Conservation (phyloP, 2,113 vertebrate genomes). For the Pluvialis apricaria region DNA sequence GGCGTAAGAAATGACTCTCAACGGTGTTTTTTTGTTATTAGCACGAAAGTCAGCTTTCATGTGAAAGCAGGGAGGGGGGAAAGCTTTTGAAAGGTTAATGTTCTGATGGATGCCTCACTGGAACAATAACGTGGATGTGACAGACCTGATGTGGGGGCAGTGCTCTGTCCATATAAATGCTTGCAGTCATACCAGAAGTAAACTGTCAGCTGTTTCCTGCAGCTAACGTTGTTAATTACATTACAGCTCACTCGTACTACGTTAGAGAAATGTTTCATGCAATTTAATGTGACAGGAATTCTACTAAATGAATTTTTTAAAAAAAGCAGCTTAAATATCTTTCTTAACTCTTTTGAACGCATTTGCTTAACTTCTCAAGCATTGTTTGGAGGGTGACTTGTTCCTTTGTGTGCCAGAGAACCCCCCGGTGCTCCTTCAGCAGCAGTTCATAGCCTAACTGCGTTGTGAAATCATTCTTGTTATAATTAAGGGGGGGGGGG, state of each 20-base stretch:
- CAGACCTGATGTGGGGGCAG: neutral
- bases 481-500: neutral
- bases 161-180: neutral
- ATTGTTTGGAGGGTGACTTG: neutral
- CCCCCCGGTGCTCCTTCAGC: neutral
- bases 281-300: neutral
- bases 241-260: neutral
- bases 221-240: neutral
- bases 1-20: neutral
- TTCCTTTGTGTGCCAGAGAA: neutral
- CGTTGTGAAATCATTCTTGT: neutral
- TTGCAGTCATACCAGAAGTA: neutral
- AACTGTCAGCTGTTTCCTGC: neutral
- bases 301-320: neutral
- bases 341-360: neutral
- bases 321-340: neutral
- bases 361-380: neutral
- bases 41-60: neutral
- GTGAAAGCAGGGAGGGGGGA: neutral
- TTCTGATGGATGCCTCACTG: neutral
- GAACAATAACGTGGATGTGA: neutral
- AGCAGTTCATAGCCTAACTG: neutral
- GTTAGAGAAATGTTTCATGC: neutral
- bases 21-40: neutral
- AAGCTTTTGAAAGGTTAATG: neutral